phyloP scores from a whole-genome alignment of 2,888 invertebrate species.

The Drosophila histrio region DNA sequence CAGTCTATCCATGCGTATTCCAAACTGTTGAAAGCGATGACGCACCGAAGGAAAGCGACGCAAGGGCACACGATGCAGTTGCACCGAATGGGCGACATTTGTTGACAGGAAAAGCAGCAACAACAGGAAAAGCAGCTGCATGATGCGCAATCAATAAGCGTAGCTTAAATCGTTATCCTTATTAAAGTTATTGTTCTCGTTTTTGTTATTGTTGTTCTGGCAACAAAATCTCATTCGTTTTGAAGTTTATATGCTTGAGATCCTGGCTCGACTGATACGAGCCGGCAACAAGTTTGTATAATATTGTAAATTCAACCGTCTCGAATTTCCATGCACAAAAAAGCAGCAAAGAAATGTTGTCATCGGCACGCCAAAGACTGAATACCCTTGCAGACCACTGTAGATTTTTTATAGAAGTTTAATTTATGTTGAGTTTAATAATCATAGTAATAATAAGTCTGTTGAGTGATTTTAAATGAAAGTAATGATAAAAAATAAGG shows the following conservation, averaged over 20 bases:
- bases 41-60: conserved; percentile 88
- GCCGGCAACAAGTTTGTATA: background rate
- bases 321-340: conserved; percentile 31
- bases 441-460: too few relatives aligned
- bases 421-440: too few relatives aligned
- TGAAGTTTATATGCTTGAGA: conserved; percentile 51
- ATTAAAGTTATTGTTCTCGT: background rate
- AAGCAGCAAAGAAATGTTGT: background rate
- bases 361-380: too few relatives aligned
- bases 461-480: too few relatives aligned
- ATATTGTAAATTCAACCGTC: conserved; percentile 7
- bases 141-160: conserved; percentile 28
- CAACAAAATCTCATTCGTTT: conserved; percentile 30
- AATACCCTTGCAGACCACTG: background rate
- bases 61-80: conserved; percentile 88
- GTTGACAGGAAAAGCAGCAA: conserved; percentile 3
- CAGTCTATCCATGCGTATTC: conserved; percentile 86
- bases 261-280: background rate
- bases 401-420: too few relatives aligned
- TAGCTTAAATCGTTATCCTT: background rate
- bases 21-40: conserved; percentile 89
- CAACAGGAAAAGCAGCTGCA: conserved; percentile 24
- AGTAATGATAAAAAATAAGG: too few relatives aligned
- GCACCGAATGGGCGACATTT: background rate
- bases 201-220: conserved; percentile 18